A percentile compares a stretch with the other conserved stretches of the same genome.
phyloP scores from a whole-genome alignment of 2,888 invertebrate species.

The Synanthedon myopaeformis region DNA sequence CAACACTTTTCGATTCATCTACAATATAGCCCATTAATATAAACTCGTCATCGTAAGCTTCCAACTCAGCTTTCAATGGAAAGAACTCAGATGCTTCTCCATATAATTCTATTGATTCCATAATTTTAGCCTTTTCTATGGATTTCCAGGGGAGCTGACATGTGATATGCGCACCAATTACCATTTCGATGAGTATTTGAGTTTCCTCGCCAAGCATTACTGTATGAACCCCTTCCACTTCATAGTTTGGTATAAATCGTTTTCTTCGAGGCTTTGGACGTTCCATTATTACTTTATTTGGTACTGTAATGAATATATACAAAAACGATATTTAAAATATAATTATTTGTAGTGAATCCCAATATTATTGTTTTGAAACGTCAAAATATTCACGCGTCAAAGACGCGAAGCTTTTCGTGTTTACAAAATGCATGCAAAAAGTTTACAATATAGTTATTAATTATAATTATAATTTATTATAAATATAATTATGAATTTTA shows the following conservation, averaged over 20 bases:
- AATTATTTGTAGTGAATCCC: neutral
- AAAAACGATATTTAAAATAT: neutral
- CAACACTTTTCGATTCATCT: slow-evolving; percentile 69
- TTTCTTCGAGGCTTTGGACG: slow-evolving; percentile 43
- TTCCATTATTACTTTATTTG: slow-evolving; percentile 21
- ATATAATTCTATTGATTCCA: slow-evolving; percentile 72
- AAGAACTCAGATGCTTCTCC: slow-evolving; percentile 62
- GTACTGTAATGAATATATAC: slow-evolving; percentile 23
- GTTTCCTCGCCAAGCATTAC: slow-evolving; percentile 67
- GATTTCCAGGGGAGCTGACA: slow-evolving; percentile 81
- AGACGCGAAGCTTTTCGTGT: neutral
- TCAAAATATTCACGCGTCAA: neutral
- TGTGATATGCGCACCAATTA: slow-evolving; percentile 76
- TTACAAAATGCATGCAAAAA: neutral
- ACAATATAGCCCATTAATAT: slow-evolving; percentile 77
- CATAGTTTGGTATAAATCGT: slow-evolving; percentile 58
- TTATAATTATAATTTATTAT: neutral
- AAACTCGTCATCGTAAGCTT: slow-evolving; percentile 44
- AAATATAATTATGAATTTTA: too few species aligned
- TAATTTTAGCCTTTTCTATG: slow-evolving; percentile 71
- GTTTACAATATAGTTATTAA: neutral
- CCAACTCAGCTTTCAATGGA: slow-evolving; percentile 40
- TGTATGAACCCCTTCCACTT: slow-evolving; percentile 68
- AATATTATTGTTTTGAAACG: neutral
- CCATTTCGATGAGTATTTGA: slow-evolving; percentile 72